Percentiles rank a stretch among this genome's conserved stretches.
phyloP scores from a whole-genome alignment of 2,797 vertebrate genomes.

The Petrocephalus schoutedeni region DNA sequence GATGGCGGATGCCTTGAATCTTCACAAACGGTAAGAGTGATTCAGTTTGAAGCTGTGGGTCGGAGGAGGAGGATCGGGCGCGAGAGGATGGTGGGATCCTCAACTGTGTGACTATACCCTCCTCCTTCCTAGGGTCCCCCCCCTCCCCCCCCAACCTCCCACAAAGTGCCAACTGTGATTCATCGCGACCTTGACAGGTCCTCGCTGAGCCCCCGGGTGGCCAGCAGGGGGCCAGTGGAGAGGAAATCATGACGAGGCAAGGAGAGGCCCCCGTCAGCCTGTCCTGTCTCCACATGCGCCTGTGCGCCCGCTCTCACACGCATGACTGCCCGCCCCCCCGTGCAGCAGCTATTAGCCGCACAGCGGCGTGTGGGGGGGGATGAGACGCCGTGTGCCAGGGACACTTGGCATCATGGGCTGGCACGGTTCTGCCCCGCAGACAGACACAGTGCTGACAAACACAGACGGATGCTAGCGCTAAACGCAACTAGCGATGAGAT shows the following conservation, averaged over 20 bases:
- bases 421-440: neutral
- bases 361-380: neutral
- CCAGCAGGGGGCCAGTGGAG: neutral
- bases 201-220: neutral
- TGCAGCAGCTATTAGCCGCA: conserved; percentile 1
- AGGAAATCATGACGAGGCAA: neutral
- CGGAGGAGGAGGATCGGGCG: neutral
- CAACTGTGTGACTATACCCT: neutral
- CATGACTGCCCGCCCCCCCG: neutral
- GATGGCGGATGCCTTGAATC: neutral
- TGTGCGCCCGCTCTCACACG: neutral
- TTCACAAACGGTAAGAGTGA: neutral
- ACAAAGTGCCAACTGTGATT: neutral
- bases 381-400: conserved; percentile 12
- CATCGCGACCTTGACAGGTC: conserved; percentile 7
- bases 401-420: conserved; percentile 2
- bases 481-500: neutral
- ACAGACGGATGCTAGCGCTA: neutral
- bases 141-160: neutral
- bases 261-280: neutral
- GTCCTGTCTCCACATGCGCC: neutral
- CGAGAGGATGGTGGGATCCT: neutral
- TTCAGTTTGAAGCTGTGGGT: neutral
- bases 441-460: neutral
- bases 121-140: neutral